Base-by-base conservation (phyloP, 2,113 vertebrate species). In the Gymnarchus niloticus region DNA sequence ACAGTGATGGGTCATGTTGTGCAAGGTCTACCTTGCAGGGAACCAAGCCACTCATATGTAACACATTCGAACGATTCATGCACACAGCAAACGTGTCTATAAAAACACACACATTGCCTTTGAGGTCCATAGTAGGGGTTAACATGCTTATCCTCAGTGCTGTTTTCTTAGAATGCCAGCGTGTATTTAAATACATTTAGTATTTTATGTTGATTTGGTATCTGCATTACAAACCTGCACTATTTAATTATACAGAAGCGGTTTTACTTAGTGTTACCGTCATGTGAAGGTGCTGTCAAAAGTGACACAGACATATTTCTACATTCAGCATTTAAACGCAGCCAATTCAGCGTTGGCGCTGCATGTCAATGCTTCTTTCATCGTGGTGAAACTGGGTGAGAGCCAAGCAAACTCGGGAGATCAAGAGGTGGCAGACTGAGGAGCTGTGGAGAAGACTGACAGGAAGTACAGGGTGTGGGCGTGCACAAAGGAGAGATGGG, bases 271-370 rank as follows among this genome's bases (percentile, higher is more conserved):
- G 48, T 49, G 48, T 81, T 10, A 81, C 23, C 48, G 21, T 81
- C 77, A 81, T 10, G 23, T 57, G 56, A 57, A 57, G 56, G 12
- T 57, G 23, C 48, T 81, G 44, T 81, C 77, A 81, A 81, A 81
- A 28, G 65, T 73, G 65, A 73, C 65, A 73, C 65, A 73, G 41
- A 73, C 41, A 73, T 73, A 73, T 73, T 73, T 33, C 65, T 81
- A 25, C 77, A 81, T 44, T 51, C 77, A 81, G 48, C 49, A 81
- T 81, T 81, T 81, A 81, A 81, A 25, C 77, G 25, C 77, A 81
- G 77, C 44, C 23, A 44, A 81, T 81, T 81, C 49, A 81, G 44
- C 44, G 49, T 25, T 25, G 44, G 23, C 23, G 48, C 48, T 9
- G 46, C n/a, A 48, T 51, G 77, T 81, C 48, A 44, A 10, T 10